Evolutionary conservation across 2,113 vertebrate genomes (phyloP), one percentile per base, ranked within the genome.

Genomic region (Siniperca chuatsi): DNA sequence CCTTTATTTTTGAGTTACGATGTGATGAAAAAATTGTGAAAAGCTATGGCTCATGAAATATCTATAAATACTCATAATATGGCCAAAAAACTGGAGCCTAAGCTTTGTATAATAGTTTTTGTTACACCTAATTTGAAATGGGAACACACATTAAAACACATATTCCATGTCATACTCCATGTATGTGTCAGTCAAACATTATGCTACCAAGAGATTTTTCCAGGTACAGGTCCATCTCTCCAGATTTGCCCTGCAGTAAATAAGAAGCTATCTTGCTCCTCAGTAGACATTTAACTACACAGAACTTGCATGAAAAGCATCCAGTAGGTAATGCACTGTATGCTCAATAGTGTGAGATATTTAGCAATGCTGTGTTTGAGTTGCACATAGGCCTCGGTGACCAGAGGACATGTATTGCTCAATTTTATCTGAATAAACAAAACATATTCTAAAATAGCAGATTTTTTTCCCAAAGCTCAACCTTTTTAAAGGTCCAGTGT

Each of bases 1-100:
- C 67, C 81, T 91, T 93, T 92, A 92, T 90, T 90, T 93, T 90
- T 90, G 90, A 93, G 88, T 92, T 94, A 92, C 62, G 81, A 93
- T 87, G 82, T 90, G 89, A 92, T 87, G 87, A 94, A 91, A 90
- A 93, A 93, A 87, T 83, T 78, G 86, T 94, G 87, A 90, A 92
- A 92, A 66, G 62, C 76, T 85, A 81, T 75, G 74, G 74, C 83
- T 92, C 83, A 87, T 90, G 86, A 91, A 93, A 77, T 90, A 87
- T 79, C 87, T 88, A 89, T 93, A 91, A 91, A 94, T 91, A 88
- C 80, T 84, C 48, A 80, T 75, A 87, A 87, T 84, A 46, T 80
- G 68, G 86, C 80, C 66, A 54, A 82, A 89, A 29, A 87, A 81
- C 57, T 35, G 11, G 23, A 77, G 69, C 16, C 29, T 75, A 72